Percentiles rank a stretch among this genome's conserved stretches.
Conservation (phyloP, 2,797 vertebrate species). For the Enteromius argenteus region DNA sequence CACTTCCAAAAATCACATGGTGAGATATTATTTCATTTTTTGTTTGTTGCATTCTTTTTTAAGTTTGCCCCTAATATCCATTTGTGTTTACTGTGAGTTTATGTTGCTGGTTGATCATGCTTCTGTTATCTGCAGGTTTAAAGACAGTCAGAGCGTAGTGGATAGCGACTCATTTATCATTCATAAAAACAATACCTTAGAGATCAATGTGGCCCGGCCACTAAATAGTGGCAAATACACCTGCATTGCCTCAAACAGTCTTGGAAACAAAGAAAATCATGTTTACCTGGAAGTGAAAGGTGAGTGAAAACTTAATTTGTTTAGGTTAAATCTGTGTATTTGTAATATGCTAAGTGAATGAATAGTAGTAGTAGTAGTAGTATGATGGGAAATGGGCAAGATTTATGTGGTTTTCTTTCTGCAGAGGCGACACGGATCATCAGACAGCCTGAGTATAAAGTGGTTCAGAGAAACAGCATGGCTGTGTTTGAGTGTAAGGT, state of each 20-base stretch:
- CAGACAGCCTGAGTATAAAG: conserved; percentile 89
- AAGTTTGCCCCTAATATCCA: background rate
- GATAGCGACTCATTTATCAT: conserved; percentile 85
- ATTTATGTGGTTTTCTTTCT: conserved; percentile 15
- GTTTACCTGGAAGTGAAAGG: conserved; percentile 94
- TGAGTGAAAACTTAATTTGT: conserved; percentile 70
- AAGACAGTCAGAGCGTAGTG: conserved; percentile 85
- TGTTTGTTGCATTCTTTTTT: background rate
- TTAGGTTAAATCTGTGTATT: background rate
- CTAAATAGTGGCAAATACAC: conserved; percentile 88
- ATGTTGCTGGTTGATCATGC: background rate
- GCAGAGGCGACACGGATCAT: conserved; percentile 94
- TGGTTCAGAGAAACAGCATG: conserved; percentile 84
- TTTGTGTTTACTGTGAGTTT: background rate
- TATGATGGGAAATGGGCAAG: background rate
- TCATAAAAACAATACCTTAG: conserved; percentile 92
- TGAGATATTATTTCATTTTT: conserved; percentile 66
- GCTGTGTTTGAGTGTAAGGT: conserved; percentile 93
- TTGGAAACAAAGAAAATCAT: conserved; percentile 90
- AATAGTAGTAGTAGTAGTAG: background rate
- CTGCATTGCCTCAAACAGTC: conserved; percentile 91
- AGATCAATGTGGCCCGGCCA: conserved; percentile 88
- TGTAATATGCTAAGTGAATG: background rate
- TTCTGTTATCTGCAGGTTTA: conserved; percentile 82
- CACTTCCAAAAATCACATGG: conserved; percentile 92